These are phyloP conservation scores for Myotis findleyi DNA, from an alignment of 2,797 vertebrate species.

Conservation along the genomic window DNA sequence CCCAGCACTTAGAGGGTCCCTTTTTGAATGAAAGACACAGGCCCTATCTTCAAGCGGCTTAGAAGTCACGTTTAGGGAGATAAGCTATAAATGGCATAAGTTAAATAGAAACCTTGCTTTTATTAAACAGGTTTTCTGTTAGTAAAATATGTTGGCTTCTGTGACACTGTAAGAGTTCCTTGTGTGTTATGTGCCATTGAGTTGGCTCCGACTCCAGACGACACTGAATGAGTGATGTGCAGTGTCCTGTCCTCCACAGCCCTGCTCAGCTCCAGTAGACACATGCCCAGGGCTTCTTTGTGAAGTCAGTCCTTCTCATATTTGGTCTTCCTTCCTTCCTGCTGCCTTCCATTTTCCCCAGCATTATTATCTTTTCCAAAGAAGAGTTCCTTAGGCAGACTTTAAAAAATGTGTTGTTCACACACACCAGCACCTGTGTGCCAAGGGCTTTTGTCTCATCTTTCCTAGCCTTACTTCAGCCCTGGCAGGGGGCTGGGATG, in stretches of 20 bases:
- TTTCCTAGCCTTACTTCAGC: neutral
- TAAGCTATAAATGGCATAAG: neutral
- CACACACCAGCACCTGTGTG: neutral
- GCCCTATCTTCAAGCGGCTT: neutral
- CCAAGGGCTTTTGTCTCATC: neutral
- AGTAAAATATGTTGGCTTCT: neutral
- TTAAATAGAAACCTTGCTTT: neutral
- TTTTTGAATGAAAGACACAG: neutral
- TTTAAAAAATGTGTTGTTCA: neutral
- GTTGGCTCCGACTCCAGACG: neutral
- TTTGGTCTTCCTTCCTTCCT: neutral
- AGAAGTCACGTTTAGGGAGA: neutral
- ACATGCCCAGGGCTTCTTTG: neutral
- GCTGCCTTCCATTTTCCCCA: neutral
- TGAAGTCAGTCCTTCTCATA: neutral
- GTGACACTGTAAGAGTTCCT: neutral
- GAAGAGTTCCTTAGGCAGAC: neutral
- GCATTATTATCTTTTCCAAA: neutral
- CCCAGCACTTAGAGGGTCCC: neutral
- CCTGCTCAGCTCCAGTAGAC: neutral
- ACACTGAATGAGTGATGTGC: too few species aligned
- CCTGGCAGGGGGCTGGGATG: neutral
- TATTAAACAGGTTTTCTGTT: neutral
- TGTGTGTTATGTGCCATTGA: neutral
- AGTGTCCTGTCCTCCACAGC: neutral